These are phyloP conservation scores for Pandemis cinnamomeana DNA, from an alignment of 2,888 invertebrate species.

Conservation along the genomic window DNA sequence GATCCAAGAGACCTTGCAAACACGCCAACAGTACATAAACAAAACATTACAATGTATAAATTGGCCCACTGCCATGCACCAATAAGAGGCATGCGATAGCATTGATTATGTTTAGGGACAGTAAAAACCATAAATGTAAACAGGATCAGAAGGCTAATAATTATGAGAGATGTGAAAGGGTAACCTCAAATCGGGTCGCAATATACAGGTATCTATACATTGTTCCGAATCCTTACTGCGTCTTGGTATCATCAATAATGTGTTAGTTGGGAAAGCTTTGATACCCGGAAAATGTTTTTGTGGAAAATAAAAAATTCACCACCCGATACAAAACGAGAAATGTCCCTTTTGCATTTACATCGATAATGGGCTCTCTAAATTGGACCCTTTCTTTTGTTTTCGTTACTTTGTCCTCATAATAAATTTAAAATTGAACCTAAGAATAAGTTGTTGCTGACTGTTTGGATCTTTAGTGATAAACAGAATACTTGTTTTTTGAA, in stretches of 20 bases:
- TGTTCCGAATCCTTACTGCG: conserved; percentile 25
- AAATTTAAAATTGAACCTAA: conserved; percentile 9
- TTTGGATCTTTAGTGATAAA: neutral
- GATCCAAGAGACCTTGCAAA: too few species aligned
- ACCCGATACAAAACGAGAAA: conserved; percentile 12
- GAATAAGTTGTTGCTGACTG: neutral
- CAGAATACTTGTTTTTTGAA: neutral
- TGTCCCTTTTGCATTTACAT: conserved; percentile 32
- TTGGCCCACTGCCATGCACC: too few species aligned
- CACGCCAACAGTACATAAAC: too few species aligned
- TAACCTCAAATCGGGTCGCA: neutral
- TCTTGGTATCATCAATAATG: conserved; percentile 35
- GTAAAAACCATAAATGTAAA: too few species aligned
- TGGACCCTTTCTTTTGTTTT: conserved; percentile 32
- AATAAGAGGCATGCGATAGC: too few species aligned
- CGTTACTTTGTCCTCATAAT: conserved; percentile 7
- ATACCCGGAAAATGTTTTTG: conserved; percentile 19
- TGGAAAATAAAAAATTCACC: conserved; percentile 25
- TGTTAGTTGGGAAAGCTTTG: conserved; percentile 20
- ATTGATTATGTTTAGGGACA: too few species aligned
- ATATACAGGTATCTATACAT: conserved; percentile 1
- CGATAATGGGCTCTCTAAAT: conserved; percentile 22
- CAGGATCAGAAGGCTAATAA: too few species aligned
- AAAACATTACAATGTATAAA: too few species aligned
- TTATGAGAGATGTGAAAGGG: too few species aligned